These are phyloP conservation scores for Nephrotoma flavescens DNA, from an alignment of 2,888 invertebrate species.

Conservation along the genomic window DNA sequence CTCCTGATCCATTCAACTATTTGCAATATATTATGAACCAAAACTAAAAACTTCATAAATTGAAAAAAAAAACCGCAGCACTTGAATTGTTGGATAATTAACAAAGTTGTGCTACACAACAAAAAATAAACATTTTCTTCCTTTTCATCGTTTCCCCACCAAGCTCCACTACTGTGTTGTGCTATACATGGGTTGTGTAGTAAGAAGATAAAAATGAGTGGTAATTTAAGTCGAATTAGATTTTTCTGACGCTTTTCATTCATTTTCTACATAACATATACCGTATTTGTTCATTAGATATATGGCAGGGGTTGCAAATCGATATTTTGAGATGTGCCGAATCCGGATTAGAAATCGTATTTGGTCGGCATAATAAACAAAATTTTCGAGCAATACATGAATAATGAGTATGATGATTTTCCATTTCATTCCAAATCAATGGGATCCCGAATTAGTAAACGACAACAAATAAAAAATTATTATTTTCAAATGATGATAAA, in stretches of 20 bases:
- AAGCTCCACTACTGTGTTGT: no score
- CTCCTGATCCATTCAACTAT: background rate
- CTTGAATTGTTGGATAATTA: background rate
- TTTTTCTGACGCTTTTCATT: background rate
- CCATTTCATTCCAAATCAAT: background rate
- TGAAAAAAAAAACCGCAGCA: background rate
- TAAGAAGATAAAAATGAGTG: background rate
- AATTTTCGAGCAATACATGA: background rate
- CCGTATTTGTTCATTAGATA: background rate
- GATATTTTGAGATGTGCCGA: background rate
- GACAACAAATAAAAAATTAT: background rate
- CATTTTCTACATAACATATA: background rate
- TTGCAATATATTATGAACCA: background rate
- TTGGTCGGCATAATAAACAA: no score
- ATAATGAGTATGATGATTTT: background rate
- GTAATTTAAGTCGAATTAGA: background rate
- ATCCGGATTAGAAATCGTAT: no score
- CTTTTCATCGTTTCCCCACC: background rate
- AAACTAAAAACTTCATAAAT: background rate
- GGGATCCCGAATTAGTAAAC: background rate
- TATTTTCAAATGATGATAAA: constrained; percentile 1
- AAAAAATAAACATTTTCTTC: background rate
- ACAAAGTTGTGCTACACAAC: background rate
- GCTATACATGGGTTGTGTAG: background rate
- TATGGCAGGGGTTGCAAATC: background rate